A percentile compares a stretch with the other conserved stretches of the same genome.
Evolutionary conservation across 2,113 vertebrate genomes (phyloP).

Genomic region (Hemichromis elongatus): DNA sequence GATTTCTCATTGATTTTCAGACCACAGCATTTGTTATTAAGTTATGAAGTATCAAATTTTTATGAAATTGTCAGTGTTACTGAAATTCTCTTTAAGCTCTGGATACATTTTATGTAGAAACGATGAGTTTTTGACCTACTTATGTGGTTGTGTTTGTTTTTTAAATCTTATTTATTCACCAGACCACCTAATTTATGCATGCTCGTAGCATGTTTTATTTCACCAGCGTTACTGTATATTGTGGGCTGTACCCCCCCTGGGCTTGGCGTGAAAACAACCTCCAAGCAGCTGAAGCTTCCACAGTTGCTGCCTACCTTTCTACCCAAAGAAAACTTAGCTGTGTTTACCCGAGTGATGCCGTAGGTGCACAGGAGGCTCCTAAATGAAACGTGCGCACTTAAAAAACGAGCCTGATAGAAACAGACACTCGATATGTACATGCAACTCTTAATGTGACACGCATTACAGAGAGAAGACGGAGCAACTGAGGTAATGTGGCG

Average conservation of each 20-base stretch:
- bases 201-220: not conserved
- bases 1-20: not conserved
- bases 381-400: not conserved
- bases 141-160: not conserved
- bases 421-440: not conserved
- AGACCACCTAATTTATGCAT: not conserved
- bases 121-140: not conserved
- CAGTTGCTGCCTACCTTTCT: not conserved
- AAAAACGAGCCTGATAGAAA: not conserved
- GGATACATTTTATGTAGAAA: not conserved
- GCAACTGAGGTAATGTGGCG: constrained; percentile 35
- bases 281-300: not conserved
- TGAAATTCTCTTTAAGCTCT: not conserved
- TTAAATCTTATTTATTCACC: not conserved
- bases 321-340: not conserved
- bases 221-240: not conserved
- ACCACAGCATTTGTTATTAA: not conserved
- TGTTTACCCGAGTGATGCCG: too few relatives aligned
- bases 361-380: not conserved
- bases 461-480: not conserved
- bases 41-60: not conserved
- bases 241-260: not conserved
- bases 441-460: constrained; percentile 23
- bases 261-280: not conserved
- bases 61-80: not conserved